phyloP scores from a whole-genome alignment of 2,113 vertebrate species.

The Mixornis gularis region DNA sequence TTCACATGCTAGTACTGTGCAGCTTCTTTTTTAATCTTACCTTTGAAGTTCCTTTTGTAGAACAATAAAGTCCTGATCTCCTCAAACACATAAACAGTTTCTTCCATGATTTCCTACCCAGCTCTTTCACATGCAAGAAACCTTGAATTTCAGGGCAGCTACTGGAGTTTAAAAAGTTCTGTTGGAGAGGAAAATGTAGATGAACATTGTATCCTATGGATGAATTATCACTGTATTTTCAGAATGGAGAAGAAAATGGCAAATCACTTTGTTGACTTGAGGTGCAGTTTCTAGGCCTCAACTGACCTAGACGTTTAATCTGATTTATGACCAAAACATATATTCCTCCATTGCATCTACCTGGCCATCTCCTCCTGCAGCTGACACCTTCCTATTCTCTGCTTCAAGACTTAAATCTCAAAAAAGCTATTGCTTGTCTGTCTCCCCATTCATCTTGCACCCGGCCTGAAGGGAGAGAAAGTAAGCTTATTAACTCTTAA shows the following conservation, averaged over 20 bases:
- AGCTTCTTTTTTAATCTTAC: constrained; percentile 64
- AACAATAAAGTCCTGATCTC: constrained; percentile 93
- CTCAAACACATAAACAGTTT: constrained; percentile 90
- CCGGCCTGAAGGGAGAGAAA: not conserved
- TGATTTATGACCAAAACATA: not conserved
- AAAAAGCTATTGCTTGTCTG: not conserved
- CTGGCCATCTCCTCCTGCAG: not conserved
- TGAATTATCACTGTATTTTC: not conserved
- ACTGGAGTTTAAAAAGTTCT: constrained; percentile 92
- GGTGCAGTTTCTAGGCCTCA: not conserved
- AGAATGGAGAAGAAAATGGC: not conserved
- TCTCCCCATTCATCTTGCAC: not conserved
- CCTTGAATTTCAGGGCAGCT: constrained; percentile 97
- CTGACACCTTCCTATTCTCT: not conserved
- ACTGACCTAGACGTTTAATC: not conserved
- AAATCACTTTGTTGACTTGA: not conserved
- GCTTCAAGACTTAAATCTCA: not conserved
- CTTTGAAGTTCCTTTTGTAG: constrained; percentile 96
- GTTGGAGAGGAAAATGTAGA: constrained; percentile 33
- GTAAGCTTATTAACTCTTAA: not conserved
- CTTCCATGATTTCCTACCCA: constrained; percentile 95
- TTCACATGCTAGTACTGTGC: not conserved
- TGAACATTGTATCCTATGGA: not conserved
- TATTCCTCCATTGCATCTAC: accelerated
- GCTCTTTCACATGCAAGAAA: constrained; percentile 90